A percentile compares a stretch with the other conserved stretches of the same genome.
phyloP scores from a whole-genome alignment of 1,140 invertebrate species.

The Brachionus rotundiformis region DNA sequence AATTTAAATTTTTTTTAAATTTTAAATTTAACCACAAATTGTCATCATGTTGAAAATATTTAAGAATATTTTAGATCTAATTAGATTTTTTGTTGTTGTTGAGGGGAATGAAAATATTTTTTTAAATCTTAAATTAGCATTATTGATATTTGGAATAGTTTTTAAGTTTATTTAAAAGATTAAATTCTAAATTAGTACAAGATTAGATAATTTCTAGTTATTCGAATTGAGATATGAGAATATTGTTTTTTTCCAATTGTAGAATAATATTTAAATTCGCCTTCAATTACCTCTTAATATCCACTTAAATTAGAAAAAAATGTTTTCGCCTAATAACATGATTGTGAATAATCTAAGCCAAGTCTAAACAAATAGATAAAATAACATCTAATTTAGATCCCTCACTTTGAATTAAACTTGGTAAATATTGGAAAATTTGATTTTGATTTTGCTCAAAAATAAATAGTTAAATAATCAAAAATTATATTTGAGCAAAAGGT shows the following conservation, averaged over 20 bases:
- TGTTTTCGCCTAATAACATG: neutral
- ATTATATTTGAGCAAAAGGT: constrained; percentile 22
- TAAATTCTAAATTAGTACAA: constrained; percentile 8
- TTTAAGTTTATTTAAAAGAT: constrained; percentile 31
- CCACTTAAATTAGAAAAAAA: neutral
- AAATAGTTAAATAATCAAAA: neutral
- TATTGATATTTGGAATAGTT: constrained; percentile 15
- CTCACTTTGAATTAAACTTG: neutral
- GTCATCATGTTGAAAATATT: constrained; percentile 7
- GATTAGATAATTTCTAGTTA: constrained; percentile 18
- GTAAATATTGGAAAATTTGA: neutral
- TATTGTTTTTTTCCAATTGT: neutral
- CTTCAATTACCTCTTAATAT: constrained; percentile 29
- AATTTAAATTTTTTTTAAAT: neutral
- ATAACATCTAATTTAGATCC: neutral
- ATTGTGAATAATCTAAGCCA: neutral
- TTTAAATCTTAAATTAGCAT: neutral
- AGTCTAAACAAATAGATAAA: neutral
- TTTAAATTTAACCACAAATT: neutral
- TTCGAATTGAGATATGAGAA: neutral
- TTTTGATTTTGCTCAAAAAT: neutral
- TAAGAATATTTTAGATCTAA: neutral
- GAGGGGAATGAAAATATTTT: neutral
- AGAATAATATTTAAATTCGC: constrained; percentile 9
- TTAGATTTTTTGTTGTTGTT: too few relatives aligned